Base-by-base conservation (phyloP, 30 jellyfish, hydroid and myxozoan genomes). In the Aurelia sp. region DNA sequence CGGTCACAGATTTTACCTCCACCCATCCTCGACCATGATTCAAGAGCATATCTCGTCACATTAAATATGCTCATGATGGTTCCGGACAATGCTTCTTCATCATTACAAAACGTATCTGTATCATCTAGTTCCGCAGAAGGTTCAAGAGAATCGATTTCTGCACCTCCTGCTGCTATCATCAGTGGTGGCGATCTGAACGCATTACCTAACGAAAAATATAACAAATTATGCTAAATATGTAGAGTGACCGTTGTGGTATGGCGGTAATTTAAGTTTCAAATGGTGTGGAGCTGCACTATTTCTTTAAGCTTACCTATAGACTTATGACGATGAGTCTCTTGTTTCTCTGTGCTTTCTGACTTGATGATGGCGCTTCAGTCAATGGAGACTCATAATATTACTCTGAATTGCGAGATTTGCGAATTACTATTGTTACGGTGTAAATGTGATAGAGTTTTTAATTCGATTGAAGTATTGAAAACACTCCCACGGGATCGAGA, bases 81-180 rank as follows among this genome's bases (percentile, higher is more conserved):
- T 63, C 96, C 96, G 8, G 91, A 47, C 96, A 88, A 88, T 77
- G 96, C 96, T 88, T 88, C 96, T 16, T 88, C 96, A 7, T 88
- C 91, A 78, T 74, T 72, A 55, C 86, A 55, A 72, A 88, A 88
- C 12, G 90, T 78, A 67, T 88, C 96, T 24, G 69, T 59, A 22
- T 88, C 96, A 44, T 68, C 88, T 8, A 67, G 65, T 31, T 78
- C 88, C 15, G 91, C 74, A 30, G 88, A 21, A 7, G 91, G 64
- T 18, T 88, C 96, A 19, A 88, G 71, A 63, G 88, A 41, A 17
- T 88, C 96, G 8, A 70, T 59, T 50, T 88, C 96, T 30, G 77
- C 88, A n/a, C 88, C 91, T 67, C 96, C 96, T 24, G 90, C 91
- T 5, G 96, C 63, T 15, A 88, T 59, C 4, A 78, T 87, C 38